Percentiles rank a stretch among this genome's conserved stretches.
Conservation (phyloP, 64 coral and sea anemone species). For the Dendrophyllia cribrosa region DNA sequence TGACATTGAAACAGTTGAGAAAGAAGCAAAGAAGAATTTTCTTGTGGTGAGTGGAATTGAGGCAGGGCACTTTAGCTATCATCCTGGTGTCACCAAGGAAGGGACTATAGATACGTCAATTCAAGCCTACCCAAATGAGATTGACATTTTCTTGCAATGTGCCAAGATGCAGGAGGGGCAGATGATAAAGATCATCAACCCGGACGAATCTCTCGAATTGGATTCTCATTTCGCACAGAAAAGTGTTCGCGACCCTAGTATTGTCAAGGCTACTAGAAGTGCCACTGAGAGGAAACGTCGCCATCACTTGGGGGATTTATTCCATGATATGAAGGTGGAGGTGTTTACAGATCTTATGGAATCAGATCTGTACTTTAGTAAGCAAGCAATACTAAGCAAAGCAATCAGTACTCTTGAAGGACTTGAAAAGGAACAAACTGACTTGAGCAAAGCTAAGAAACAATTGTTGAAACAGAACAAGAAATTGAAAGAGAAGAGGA, state of each 20-base stretch:
- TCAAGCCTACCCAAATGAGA: conserved; percentile 86
- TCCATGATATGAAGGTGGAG: conserved; percentile 70
- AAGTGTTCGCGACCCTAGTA: conserved; percentile 53
- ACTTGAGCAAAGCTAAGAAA: conserved; percentile 36
- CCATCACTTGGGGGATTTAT: conserved; percentile 79
- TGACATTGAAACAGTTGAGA: conserved; percentile 62
- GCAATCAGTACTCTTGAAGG: conserved; percentile 53
- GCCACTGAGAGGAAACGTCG: conserved; percentile 87
- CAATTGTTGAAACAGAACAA: conserved; percentile 62
- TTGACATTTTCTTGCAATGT: conserved; percentile 89
- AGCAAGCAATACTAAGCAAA: conserved; percentile 86
- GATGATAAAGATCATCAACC: conserved; percentile 80
- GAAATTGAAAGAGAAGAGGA: conserved; percentile 27
- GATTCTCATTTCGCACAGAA: conserved; percentile 10
- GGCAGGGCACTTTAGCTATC: conserved; percentile 64
- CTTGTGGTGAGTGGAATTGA: conserved; percentile 63
- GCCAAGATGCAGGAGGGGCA: conserved; percentile 65
- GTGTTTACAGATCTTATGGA: conserved; percentile 62
- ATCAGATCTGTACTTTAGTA: conserved; percentile 80
- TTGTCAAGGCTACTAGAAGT: conserved; percentile 78
- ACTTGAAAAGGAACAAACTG: background rate
- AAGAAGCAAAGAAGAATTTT: conserved; percentile 57
- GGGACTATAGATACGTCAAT: conserved; percentile 87
- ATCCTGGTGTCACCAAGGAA: conserved; percentile 69
- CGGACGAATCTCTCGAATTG: conserved; percentile 57